phyloP scores from a whole-genome alignment of 2,888 invertebrate genomes.

The Agrochola macilenta region DNA sequence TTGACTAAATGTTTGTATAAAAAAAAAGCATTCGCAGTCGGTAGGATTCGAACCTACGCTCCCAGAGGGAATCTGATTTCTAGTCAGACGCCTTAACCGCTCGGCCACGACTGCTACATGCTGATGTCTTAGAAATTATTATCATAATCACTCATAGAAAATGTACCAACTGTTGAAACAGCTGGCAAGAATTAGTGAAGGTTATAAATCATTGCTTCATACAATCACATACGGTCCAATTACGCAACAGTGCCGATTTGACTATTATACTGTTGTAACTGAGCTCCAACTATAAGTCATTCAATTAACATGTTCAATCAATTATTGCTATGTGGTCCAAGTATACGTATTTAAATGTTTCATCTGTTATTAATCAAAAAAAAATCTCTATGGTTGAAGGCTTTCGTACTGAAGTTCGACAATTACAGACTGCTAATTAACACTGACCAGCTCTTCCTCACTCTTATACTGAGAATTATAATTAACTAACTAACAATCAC shows the following conservation, averaged over 20 bases:
- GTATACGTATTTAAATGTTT: neutral
- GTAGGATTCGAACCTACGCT: conserved; percentile 97
- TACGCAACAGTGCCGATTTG: neutral
- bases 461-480: conserved; percentile 2
- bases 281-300: neutral
- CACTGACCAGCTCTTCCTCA: neutral
- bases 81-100: conserved; percentile 97
- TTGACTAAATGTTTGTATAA: neutral
- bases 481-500: conserved; percentile 23
- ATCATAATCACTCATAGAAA: conserved; percentile 19
- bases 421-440: neutral
- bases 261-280: neutral
- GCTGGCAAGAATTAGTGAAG: conserved; percentile 10
- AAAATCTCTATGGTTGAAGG: neutral
- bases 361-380: neutral
- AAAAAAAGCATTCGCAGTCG: conserved; percentile 92
- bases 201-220: conserved; percentile 3
- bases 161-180: conserved; percentile 6
- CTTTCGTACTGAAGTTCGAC: neutral
- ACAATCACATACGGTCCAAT: neutral
- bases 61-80: conserved; percentile 97
- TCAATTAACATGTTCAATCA: neutral
- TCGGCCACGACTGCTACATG: conserved; percentile 94
- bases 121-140: conserved; percentile 71
- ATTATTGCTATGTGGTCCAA: neutral